Conservation (phyloP, 1,140 invertebrate genomes). For the Aleiodes sp. region DNA sequence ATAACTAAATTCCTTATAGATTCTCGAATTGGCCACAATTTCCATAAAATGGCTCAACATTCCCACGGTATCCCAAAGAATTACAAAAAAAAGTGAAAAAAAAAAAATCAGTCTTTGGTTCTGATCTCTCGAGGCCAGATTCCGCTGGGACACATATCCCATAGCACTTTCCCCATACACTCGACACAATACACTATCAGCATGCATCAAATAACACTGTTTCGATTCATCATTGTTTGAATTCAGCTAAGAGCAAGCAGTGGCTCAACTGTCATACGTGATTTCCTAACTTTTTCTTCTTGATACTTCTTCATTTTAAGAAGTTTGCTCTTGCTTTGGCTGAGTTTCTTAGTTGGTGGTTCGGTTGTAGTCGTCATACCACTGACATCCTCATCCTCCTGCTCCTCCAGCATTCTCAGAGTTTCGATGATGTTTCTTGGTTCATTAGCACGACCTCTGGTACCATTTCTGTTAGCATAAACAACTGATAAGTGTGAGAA, state of each 20-base stretch:
- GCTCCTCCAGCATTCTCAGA: constrained; percentile 74
- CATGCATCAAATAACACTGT: constrained; percentile 25
- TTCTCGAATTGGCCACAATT: not conserved
- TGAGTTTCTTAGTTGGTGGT: constrained; percentile 66
- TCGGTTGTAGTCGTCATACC: constrained; percentile 45
- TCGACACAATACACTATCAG: constrained; percentile 25
- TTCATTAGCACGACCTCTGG: constrained; percentile 63
- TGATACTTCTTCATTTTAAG: constrained; percentile 72
- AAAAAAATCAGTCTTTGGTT: constrained; percentile 57
- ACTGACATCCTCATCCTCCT: constrained; percentile 57
- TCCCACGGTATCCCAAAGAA: constrained; percentile 20
- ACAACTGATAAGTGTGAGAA: constrained; percentile 85
- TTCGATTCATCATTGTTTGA: constrained; percentile 15
- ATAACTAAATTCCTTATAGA: not conserved
- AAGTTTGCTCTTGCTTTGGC: constrained; percentile 73
- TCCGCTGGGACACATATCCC: constrained; percentile 49
- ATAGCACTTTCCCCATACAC: constrained; percentile 33
- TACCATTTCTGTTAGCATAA: constrained; percentile 79
- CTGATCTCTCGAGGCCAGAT: constrained; percentile 58
- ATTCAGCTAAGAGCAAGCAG: constrained; percentile 75
- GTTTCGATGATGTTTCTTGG: constrained; percentile 87
- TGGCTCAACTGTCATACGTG: constrained; percentile 69
- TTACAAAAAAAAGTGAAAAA: constrained; percentile 16
- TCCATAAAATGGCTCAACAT: not conserved
- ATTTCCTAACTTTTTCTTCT: constrained; percentile 66